Evolutionary conservation across 2,797 vertebrate genomes (phyloP).

Genomic region (Gobio occitaniae): DNA sequence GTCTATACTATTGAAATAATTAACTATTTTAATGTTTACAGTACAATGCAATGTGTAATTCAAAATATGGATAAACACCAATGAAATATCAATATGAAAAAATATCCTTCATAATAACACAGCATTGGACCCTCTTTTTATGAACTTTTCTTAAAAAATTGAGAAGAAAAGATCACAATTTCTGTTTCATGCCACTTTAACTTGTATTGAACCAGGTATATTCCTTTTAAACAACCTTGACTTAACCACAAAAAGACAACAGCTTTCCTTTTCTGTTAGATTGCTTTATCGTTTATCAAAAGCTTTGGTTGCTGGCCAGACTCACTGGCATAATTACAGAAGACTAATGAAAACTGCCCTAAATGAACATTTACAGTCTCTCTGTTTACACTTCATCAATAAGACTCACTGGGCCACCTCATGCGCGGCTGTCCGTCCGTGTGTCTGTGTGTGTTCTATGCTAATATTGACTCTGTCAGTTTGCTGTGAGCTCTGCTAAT

Average conservation of each 20-base stretch:
- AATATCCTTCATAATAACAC: too few relatives aligned
- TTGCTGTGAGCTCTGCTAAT: constrained; percentile 41
- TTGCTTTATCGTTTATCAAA: constrained; percentile 14
- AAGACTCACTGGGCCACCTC: neutral
- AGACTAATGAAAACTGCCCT: constrained; percentile 7
- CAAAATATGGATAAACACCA: too few relatives aligned
- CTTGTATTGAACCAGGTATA: neutral
- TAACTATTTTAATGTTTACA: too few relatives aligned
- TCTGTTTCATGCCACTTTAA: neutral
- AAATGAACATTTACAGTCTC: constrained; percentile 33
- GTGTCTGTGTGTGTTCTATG: constrained; percentile 36
- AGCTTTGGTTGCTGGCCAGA: neutral
- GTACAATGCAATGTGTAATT: too few relatives aligned
- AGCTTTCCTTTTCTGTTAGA: neutral
- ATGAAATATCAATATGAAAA: too few relatives aligned
- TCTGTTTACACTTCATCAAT: constrained; percentile 39
- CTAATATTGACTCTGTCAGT: constrained; percentile 45
- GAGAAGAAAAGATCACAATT: too few relatives aligned
- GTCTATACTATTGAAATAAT: too few relatives aligned
- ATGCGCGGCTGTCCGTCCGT: neutral
- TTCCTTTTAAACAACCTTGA: neutral
- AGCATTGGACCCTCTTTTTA: too few relatives aligned
- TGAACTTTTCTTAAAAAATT: too few relatives aligned
- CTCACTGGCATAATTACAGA: neutral
- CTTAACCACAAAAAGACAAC: neutral